Conservation (phyloP, 23 tunicate species). For the Trididemnum clinides region DNA sequence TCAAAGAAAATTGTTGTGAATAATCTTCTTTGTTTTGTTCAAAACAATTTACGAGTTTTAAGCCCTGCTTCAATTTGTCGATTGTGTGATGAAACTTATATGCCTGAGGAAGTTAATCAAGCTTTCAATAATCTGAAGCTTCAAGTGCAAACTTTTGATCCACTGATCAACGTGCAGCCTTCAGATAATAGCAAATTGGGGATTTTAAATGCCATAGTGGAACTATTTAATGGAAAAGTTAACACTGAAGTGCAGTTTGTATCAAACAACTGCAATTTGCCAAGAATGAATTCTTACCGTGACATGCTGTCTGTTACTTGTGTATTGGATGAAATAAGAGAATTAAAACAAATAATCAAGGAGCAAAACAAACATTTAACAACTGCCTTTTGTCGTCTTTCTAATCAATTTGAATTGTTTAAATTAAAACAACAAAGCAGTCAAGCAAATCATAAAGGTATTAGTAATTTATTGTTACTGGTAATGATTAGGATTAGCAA, state of each 20-base stretch:
- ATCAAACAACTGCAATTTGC: neutral
- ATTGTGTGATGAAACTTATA: conserved; percentile 13
- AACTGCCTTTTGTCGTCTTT: neutral
- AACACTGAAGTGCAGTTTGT: neutral
- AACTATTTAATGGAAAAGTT: neutral
- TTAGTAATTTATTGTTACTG: no score
- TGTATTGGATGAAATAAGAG: neutral
- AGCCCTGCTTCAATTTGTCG: neutral
- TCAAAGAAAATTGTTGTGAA: conserved; percentile 2
- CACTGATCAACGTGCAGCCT: neutral
- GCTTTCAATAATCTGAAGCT: neutral
- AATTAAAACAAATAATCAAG: neutral
- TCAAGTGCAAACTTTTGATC: neutral
- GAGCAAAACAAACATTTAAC: neutral
- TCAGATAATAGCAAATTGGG: neutral
- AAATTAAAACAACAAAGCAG: neutral
- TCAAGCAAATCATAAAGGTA: neutral
- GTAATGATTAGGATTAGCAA: no score
- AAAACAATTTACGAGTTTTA: neutral
- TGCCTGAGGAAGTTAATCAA: neutral
- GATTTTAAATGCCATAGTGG: neutral
- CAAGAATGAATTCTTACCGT: conserved; percentile 1
- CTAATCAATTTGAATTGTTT: neutral
- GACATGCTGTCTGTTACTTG: conserved; percentile 4
- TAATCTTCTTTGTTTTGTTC: conserved; percentile 18